Percentiles rank a stretch among this genome's conserved stretches.
phyloP scores from a whole-genome alignment of 2,797 vertebrate genomes.

The Philypnodon macrostomus region DNA sequence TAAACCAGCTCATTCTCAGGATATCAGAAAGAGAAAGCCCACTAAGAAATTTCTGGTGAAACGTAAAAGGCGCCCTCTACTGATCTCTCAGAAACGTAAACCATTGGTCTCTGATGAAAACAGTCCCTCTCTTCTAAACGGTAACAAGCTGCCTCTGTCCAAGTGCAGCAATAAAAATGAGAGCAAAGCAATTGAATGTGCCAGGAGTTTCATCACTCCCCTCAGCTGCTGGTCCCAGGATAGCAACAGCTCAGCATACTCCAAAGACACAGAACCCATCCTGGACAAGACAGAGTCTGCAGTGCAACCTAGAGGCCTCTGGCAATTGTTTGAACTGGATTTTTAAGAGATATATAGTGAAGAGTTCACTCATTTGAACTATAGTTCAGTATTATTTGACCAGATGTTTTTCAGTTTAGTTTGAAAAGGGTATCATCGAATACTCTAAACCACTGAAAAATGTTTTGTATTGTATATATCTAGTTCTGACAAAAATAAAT shows the following conservation, averaged over 20 bases:
- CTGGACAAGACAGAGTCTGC: slow-evolving; percentile 49
- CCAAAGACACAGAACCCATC: slow-evolving; percentile 44
- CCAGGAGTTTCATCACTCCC: slow-evolving; percentile 52
- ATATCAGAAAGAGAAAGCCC: slow-evolving; percentile 33
- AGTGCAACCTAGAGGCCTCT: slow-evolving; percentile 46
- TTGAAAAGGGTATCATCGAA: background rate
- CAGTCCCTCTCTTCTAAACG: slow-evolving; percentile 14
- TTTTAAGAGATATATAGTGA: slow-evolving; percentile 42
- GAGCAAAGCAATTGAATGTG: too few relatives aligned
- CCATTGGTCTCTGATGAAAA: slow-evolving; percentile 40
- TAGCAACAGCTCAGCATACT: slow-evolving; percentile 44
- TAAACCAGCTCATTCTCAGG: slow-evolving; percentile 6
- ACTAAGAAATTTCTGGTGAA: slow-evolving; percentile 24
- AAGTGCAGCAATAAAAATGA: slow-evolving; percentile 9
- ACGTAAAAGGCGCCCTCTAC: slow-evolving; percentile 54
- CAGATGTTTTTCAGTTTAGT: background rate
- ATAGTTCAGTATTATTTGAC: slow-evolving; percentile 2
- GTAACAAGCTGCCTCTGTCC: slow-evolving; percentile 21
- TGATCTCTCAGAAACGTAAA: slow-evolving; percentile 49
- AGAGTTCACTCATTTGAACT: background rate
- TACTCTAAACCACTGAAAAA: background rate
- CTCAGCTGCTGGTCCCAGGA: slow-evolving; percentile 71
- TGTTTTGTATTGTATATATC: too few relatives aligned
- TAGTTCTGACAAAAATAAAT: too few relatives aligned
- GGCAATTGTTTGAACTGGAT: slow-evolving; percentile 74